phyloP scores from a whole-genome alignment of 2,888 invertebrate species.

The Punctoribates punctum region DNA sequence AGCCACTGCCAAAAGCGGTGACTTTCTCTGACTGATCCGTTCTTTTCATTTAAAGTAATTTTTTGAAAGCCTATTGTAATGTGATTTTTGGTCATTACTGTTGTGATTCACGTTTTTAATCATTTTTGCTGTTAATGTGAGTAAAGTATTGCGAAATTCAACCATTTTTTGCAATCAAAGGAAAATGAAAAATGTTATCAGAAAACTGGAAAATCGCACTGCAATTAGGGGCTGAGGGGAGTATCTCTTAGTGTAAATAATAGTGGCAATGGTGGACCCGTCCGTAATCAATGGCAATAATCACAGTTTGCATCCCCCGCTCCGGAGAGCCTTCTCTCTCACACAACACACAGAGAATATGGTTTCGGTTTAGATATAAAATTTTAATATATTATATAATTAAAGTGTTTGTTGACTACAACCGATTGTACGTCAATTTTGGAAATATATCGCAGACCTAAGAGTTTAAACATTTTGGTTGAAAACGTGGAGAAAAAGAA shows the following conservation, averaged over 20 bases:
- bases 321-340: conserved; percentile 17
- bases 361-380: conserved; percentile 16
- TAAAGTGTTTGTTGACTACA: conserved; percentile 23
- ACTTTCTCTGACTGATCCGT: conserved; percentile 13
- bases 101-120: conserved; percentile 34
- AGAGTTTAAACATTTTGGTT: not conserved
- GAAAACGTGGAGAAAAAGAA: not conserved
- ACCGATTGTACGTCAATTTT: conserved; percentile 7
- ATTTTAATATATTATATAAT: conserved; percentile 20
- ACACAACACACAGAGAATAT: conserved; percentile 1
- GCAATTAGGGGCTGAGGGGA: conserved; percentile 3
- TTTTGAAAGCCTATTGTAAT: conserved; percentile 19
- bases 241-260: conserved; percentile 8
- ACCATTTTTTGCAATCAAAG: conserved; percentile 3
- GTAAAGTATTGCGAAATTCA: not conserved
- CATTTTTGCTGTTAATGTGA: conserved; percentile 29
- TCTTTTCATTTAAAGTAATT: conserved; percentile 26
- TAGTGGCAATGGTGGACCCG: conserved; percentile 32
- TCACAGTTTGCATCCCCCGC: conserved; percentile 31
- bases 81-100: conserved; percentile 22
- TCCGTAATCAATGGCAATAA: conserved; percentile 17
- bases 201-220: not conserved
- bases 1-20: not conserved
- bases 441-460: conserved; percentile 17
- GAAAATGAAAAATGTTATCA: not conserved